Base-by-base conservation (phyloP, 2,113 vertebrate genomes). In the Tychaedon coryphoeus region DNA sequence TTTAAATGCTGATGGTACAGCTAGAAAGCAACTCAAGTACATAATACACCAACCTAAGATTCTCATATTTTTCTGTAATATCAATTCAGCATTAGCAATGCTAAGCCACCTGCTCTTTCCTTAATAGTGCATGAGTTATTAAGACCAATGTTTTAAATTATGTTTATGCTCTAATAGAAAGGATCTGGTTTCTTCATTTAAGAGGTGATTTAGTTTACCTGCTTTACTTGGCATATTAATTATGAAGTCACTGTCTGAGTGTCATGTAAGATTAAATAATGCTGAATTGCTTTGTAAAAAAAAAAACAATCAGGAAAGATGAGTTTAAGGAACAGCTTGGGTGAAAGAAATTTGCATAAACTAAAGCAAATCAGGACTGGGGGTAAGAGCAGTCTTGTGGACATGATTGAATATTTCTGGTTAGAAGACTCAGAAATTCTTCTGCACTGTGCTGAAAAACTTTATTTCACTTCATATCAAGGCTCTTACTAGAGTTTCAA, bases 151-250 rank as follows among this genome's bases (percentile, higher is more conserved):
- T 92, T 95, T 95, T 91, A 92, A 92, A 95, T 96, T 89, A 91
- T 78, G 77, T 95, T 97, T 95, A 92, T 96, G 85, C 78, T 93
- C 29, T 93, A 90, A 96, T 91, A 90, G 94, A 93, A 96, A 90
- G 81, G 74, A 95, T 95, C 89, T 90, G 70, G 73, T 95, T 93
- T 95, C 89, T 82, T 95, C 91, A 97, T 95, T 93, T 95, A 87
- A 85, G 74, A 93, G 50, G 90, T 92, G 90, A 96, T 97, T 95
- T 94, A 77, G 84, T 94, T 96, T 96, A 94, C 93, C 85, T 96
- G 88, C 81, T 88, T 95, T 97, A 48, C 90, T 92, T 80, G 85
- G 87, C 58, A 60, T 94, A 93, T 96, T 95, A 95, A 94, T 95
- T 95, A 93, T 93, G 93, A 92, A 95, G 90, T 76, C 85, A 77